Conservation (phyloP, 2,888 invertebrate genomes). For the Chymomyza caudatula region DNA sequence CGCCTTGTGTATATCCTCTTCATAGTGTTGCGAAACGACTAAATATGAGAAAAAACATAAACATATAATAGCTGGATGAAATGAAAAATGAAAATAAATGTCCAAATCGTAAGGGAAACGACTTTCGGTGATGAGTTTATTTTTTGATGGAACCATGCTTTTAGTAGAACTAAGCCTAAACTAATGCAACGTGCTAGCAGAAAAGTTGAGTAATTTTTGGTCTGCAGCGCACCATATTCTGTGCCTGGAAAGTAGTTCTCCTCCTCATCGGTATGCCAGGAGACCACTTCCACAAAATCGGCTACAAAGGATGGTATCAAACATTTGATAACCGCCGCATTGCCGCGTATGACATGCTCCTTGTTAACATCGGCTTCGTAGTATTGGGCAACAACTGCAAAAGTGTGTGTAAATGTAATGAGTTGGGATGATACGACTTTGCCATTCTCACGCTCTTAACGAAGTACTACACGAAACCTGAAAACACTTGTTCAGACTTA, state of each 20-base stretch:
- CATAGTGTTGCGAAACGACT: slow-evolving; percentile 95
- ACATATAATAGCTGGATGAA: not conserved
- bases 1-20: slow-evolving; percentile 94
- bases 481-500: slow-evolving; percentile 32
- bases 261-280: slow-evolving; percentile 88
- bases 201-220: not conserved
- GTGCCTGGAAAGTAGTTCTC: slow-evolving; percentile 77
- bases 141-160: slow-evolving; percentile 46
- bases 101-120: slow-evolving; percentile 14
- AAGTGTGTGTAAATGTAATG: slow-evolving; percentile 4
- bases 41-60: slow-evolving; percentile 32
- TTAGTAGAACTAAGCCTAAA: slow-evolving; percentile 52
- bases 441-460: slow-evolving; percentile 46
- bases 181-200: slow-evolving; percentile 17
- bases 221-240: slow-evolving; percentile 76
- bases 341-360: slow-evolving; percentile 92
- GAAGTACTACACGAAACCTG: not conserved
- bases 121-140: slow-evolving; percentile 16
- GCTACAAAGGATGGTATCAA: slow-evolving; percentile 95
- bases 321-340: slow-evolving; percentile 92
- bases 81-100: slow-evolving; percentile 20
- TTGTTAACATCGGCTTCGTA: slow-evolving; percentile 95
- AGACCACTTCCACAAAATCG: slow-evolving; percentile 92
- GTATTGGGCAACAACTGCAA: slow-evolving; percentile 90
- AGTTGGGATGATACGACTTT: not conserved